Evolutionary conservation across 2,888 invertebrate species (phyloP).

Genomic region (Ophion obscuratus): DNA sequence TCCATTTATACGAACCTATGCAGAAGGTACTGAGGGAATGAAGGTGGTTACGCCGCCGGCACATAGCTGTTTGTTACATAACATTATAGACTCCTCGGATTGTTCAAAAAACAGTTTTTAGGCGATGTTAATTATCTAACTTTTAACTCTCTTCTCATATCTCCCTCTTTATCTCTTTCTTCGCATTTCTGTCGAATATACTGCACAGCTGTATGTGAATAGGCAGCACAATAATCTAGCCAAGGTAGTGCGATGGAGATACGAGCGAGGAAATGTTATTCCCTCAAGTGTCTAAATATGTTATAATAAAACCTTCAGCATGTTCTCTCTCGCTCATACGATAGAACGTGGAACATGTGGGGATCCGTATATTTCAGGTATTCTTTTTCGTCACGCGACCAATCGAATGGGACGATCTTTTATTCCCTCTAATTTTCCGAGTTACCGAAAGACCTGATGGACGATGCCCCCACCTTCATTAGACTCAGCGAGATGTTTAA

Average conservation of each 20-base stretch:
- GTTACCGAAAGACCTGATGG: conserved; percentile 1
- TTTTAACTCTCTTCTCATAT: conserved; percentile 11
- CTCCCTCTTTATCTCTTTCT: conserved; percentile 27
- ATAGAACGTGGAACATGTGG: background rate
- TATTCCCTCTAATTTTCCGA: background rate
- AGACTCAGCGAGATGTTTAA: background rate
- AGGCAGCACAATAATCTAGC: conserved; percentile 44
- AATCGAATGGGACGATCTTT: background rate
- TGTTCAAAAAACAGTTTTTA: conserved; percentile 38
- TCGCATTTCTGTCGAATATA: conserved; percentile 22
- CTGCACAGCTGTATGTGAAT: conserved; percentile 39
- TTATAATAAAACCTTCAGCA: conserved; percentile 41
- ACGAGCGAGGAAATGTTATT: conserved; percentile 38
- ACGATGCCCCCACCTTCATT: background rate
- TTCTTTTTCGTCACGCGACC: conserved; percentile 1
- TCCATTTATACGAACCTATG: background rate
- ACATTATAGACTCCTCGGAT: conserved; percentile 30
- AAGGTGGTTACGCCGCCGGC: conserved; percentile 19
- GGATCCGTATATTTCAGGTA: conserved; percentile 24
- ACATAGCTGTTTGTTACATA: conserved; percentile 23
- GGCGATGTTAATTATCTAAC: conserved; percentile 42
- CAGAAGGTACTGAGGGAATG: background rate
- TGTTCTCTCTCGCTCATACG: conserved; percentile 20
- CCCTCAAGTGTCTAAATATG: conserved; percentile 41
- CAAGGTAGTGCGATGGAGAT: conserved; percentile 17